A percentile compares a stretch with the other conserved stretches of the same genome.
Evolutionary conservation across 2,113 vertebrate species (phyloP).

Genomic region (Ranitomeya variabilis): DNA sequence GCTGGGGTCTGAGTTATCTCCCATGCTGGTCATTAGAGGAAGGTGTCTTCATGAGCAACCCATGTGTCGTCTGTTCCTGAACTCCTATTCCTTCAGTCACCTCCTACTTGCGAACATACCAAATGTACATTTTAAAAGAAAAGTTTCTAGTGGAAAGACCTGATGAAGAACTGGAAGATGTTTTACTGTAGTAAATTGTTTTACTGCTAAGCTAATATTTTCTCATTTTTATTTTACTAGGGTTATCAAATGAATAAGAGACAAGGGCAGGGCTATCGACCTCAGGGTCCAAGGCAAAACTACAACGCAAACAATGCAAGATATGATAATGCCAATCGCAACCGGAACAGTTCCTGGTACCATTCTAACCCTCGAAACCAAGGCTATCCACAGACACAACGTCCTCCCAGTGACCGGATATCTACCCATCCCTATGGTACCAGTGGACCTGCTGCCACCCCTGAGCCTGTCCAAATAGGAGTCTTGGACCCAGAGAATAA

Average conservation of each 20-base stretch:
- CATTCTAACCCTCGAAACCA: constrained; percentile 69
- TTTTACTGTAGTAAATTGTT: background rate
- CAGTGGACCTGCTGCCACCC: constrained; percentile 60
- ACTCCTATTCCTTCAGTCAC: too few relatives aligned
- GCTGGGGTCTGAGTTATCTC: too few relatives aligned
- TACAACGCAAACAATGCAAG: constrained; percentile 69
- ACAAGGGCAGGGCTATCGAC: constrained; percentile 70
- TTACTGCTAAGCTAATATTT: background rate
- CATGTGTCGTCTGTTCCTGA: too few relatives aligned
- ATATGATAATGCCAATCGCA: constrained; percentile 64
- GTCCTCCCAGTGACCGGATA: constrained; percentile 55
- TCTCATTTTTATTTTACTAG: constrained; percentile 66
- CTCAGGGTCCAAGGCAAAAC: constrained; percentile 74
- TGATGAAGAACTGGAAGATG: background rate
- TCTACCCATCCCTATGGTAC: constrained; percentile 60
- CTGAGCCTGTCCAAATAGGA: constrained; percentile 63
- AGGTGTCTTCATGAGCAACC: too few relatives aligned
- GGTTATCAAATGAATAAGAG: constrained; percentile 77
- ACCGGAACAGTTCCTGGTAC: constrained; percentile 69
- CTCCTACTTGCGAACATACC: too few relatives aligned
- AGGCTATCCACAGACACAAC: constrained; percentile 52
- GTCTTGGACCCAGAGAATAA: constrained; percentile 62
- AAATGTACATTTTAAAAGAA: too few relatives aligned
- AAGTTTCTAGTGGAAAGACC: too few relatives aligned
- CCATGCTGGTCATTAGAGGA: too few relatives aligned